Evolutionary conservation across 1,140 invertebrate genomes (phyloP), one percentile per base, ranked within the genome.

Genomic region (Trichoplusia ni): DNA sequence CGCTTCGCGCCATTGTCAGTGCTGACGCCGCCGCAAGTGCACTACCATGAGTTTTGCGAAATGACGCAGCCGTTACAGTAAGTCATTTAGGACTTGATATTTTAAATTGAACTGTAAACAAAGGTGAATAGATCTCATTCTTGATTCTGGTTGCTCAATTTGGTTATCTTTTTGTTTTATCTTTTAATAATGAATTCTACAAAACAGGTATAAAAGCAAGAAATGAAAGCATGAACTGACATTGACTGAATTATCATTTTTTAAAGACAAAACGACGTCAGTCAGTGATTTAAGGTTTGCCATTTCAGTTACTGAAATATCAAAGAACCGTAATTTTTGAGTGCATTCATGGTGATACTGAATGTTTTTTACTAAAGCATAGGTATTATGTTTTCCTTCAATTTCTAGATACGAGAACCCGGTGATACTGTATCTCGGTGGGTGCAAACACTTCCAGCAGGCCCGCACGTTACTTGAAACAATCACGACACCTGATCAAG

Each of bases 391-490:
- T 65, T 68, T 27, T n/a, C n/a, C n/a, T n/a, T n/a, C n/a, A 13
- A 27, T 82, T 79, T 58, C 4, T 69, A 91, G 90, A 63, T 88
- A 85, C 60, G 89, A 91, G 67, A 90, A 89, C 64, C 89, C 89
- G 23, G 82, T 87, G 54, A 82, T 90, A 64, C 61, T 97, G 54
- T 99, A 97, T 85, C 91, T 95, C 47, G 93, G 94, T 9, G 96
- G 97, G 0, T 97, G 95, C 79, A 95, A 97, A 89, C 96, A 97
- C 86, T 99, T 98, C 84, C 96, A 97, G 82, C 96, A 97, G 90
- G 97, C 97, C 2, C 94, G 96, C 64, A 94, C 94, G 71, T 92
- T 97, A 35, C 90, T 98, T 40, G 97, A 98, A 89, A 94, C 92
- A 23, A 94, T 98, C 70, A 90, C 93, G 9, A 95, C 93, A 78